phyloP scores from a whole-genome alignment of 1,140 invertebrate genomes.

The Protaetia brevitarsis region DNA sequence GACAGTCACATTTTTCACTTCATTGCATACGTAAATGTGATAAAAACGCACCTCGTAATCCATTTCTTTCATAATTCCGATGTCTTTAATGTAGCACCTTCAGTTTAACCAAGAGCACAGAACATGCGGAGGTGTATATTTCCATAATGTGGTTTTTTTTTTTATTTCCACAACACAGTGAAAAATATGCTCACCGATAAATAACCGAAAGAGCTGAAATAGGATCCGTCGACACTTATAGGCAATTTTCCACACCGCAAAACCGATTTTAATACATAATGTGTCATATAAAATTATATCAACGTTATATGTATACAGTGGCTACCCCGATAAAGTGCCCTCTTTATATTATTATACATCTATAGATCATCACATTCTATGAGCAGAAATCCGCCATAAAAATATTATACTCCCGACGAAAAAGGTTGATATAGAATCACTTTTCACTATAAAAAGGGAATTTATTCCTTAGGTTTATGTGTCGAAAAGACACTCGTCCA shows the following conservation, averaged over 20 bases:
- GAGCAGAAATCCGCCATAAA: constrained; percentile 44
- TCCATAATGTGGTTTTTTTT: constrained; percentile 16
- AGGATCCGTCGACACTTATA: constrained; percentile 29
- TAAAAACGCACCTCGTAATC: no score
- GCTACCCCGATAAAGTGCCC: constrained; percentile 39
- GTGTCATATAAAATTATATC: constrained; percentile 40
- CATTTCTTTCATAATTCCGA: no score
- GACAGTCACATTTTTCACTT: no score
- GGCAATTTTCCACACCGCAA: constrained; percentile 38
- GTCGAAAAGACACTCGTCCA: constrained; percentile 22
- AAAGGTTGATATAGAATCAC: constrained; percentile 30
- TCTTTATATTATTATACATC: constrained; percentile 43
- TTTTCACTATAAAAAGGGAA: constrained; percentile 30
- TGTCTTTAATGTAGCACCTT: no score
- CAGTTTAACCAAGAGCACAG: no score
- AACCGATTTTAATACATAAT: constrained; percentile 38
- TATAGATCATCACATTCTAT: constrained; percentile 42
- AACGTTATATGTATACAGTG: constrained; percentile 35
- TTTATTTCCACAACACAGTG: constrained; percentile 15
- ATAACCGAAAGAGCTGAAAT: constrained; percentile 23
- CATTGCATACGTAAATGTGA: no score
- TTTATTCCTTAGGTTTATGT: constrained; percentile 26
- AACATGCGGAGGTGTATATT: not conserved
- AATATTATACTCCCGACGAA: constrained; percentile 33
- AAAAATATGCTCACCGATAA: constrained; percentile 21